These are phyloP conservation scores for Hedychridium roseum DNA, from an alignment of 2,888 invertebrate genomes.

Conservation along the genomic window DNA sequence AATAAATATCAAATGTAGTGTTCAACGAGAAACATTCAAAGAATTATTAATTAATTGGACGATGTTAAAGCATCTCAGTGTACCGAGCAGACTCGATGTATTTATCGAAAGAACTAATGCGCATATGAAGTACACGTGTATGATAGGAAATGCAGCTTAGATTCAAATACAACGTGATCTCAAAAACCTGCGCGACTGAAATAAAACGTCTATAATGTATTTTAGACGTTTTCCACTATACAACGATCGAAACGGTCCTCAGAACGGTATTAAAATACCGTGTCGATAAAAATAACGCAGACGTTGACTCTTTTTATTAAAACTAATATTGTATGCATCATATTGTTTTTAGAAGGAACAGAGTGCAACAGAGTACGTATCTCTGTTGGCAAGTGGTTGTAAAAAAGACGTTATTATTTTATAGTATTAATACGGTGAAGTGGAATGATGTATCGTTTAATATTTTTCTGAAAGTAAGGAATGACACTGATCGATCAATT, in stretches of 20 bases:
- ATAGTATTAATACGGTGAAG: not conserved
- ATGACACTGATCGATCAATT: not conserved
- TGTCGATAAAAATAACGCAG: not conserved
- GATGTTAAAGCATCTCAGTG: constrained; percentile 11
- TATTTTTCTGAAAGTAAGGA: not conserved
- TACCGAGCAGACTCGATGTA: constrained; percentile 12
- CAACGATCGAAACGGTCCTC: constrained; percentile 15
- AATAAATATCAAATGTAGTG: constrained; percentile 22
- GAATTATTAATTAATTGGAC: too few relatives aligned
- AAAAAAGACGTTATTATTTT: not conserved
- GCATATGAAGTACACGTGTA: constrained; percentile 5
- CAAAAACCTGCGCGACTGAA: constrained; percentile 22
- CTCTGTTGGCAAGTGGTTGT: not conserved
- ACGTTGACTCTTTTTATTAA: not conserved
- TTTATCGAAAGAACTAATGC: constrained; percentile 12
- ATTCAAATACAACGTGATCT: constrained; percentile 42
- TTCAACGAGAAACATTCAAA: constrained; percentile 12
- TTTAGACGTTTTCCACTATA: constrained; percentile 27
- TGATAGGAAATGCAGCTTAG: constrained; percentile 17
- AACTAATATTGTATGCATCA: not conserved
- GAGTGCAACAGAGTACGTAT: too few relatives aligned
- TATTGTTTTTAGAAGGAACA: not conserved
- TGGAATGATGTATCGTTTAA: not conserved
- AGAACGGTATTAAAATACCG: constrained; percentile 8
- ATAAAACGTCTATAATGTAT: constrained; percentile 1